phyloP scores from a whole-genome alignment of 2,113 vertebrate genomes.

The Rhadina sibilatrix region DNA sequence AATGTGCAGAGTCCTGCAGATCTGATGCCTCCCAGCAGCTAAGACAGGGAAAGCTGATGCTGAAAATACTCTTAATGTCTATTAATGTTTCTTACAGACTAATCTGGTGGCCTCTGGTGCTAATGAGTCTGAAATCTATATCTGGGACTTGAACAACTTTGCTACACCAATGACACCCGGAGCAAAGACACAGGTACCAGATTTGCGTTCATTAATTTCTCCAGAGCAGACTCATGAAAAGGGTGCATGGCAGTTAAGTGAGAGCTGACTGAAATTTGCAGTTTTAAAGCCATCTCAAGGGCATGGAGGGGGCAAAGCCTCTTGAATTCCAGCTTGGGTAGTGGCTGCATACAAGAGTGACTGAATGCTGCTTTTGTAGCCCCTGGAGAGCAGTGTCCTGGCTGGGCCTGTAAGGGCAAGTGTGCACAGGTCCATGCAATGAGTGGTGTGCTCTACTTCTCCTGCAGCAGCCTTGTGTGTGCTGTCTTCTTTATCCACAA shows the following conservation, averaged over 20 bases:
- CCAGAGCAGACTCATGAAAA: neutral
- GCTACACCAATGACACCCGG: constrained; percentile 95
- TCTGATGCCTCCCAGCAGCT: neutral
- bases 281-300: neutral
- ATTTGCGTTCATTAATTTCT: neutral
- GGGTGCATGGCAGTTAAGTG: no score
- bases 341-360: neutral
- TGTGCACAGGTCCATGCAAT: accelerated
- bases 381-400: neutral
- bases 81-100: constrained; percentile 71
- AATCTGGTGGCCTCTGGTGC: constrained; percentile 94
- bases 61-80: neutral
- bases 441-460: neutral
- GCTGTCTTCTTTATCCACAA: neutral
- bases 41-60: neutral
- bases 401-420: neutral
- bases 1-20: neutral
- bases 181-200: constrained; percentile 89
- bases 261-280: neutral
- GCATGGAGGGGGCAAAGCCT: accelerated
- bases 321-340: neutral
- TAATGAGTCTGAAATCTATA: constrained; percentile 98
- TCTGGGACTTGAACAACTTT: constrained; percentile 97
- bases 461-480: neutral
- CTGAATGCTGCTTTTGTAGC: neutral